Conservation (phyloP, 2,888 invertebrate species). For the Neoaliturus tenellus region DNA sequence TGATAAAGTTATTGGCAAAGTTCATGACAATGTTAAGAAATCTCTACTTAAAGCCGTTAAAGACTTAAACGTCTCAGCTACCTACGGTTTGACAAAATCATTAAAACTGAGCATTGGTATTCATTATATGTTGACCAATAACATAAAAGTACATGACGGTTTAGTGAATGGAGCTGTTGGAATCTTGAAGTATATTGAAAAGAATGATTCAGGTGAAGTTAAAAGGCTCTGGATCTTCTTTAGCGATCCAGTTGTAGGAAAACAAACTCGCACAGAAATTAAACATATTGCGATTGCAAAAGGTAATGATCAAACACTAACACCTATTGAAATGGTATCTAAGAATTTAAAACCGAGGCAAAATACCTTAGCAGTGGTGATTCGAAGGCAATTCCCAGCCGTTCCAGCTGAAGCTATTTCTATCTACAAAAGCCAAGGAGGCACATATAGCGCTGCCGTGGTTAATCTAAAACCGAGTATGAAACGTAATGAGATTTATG, state of each 20-base stretch:
- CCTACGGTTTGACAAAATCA: too few relatives aligned
- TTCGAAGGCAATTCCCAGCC: neutral
- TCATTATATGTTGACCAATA: neutral
- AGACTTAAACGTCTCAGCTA: neutral
- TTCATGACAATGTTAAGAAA: neutral
- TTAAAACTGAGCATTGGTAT: neutral
- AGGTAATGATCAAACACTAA: neutral
- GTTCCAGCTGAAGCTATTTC: too few relatives aligned
- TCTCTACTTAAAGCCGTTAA: neutral
- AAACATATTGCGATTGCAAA: neutral
- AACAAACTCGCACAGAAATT: too few relatives aligned
- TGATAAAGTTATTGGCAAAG: neutral
- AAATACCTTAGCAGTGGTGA: neutral
- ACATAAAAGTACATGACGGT: neutral
- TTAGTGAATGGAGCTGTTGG: neutral
- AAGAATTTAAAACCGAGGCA: neutral
- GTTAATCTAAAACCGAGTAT: neutral
- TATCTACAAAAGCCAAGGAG: too few relatives aligned
- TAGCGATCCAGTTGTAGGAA: too few relatives aligned
- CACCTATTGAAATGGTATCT: neutral
- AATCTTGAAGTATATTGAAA: too few relatives aligned
- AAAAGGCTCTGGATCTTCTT: neutral
- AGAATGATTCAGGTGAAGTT: neutral
- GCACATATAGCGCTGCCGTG: too few relatives aligned
- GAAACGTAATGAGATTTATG: neutral